Base-by-base conservation (phyloP, 2,888 invertebrate species). In the Ischnura elegans region DNA sequence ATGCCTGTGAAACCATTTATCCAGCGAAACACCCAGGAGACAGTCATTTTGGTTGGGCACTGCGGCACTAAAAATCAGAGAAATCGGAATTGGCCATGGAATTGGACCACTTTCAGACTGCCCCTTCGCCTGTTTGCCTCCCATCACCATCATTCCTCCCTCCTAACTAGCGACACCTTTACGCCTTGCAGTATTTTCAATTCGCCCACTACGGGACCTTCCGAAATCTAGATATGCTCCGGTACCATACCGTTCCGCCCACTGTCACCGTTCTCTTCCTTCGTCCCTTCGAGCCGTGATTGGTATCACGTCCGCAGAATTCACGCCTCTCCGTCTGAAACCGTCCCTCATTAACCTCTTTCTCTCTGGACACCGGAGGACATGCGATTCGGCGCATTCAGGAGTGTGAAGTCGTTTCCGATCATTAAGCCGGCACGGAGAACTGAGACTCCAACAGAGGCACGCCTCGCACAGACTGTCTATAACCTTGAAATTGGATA, bases 351-450 rank as follows among this genome's bases (percentile, higher is more conserved):
- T 76, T 76, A 76, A 16, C 6, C 36, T 76, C 13, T 36, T 36
- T 36, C 76, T 36, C 36, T 76, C 36, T n/a, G 36, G 76, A 13
- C 76, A 13, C 36, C 8, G 5, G 36, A 36, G 36, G 76, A 36
- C 0, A 10, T 61, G 29, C 21, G 16, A 21, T 66, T 66, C 66
- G 29, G 66, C 16, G 55, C 21, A 21, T 16, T 21, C 55, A 4
- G 66, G 29, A 36, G 76, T 36, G 76, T 76, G 76, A 76, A 76
- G 76, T 76, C n/a, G 16, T 76, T 76, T 76, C 76, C 13, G 76
- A 13, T 16, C 76, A 36, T 76, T 36, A 8, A 36, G 29, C 76
- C 76, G 76, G 25, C 76, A 10, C 0, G n/a, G n/a, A n/a, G n/a
- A n/a, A n/a, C n/a, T n/a, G n/a, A n/a, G n/a, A n/a, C n/a, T n/a